Base-by-base conservation (phyloP, 2,113 vertebrate species). In the Dasypus novemcinctus region DNA sequence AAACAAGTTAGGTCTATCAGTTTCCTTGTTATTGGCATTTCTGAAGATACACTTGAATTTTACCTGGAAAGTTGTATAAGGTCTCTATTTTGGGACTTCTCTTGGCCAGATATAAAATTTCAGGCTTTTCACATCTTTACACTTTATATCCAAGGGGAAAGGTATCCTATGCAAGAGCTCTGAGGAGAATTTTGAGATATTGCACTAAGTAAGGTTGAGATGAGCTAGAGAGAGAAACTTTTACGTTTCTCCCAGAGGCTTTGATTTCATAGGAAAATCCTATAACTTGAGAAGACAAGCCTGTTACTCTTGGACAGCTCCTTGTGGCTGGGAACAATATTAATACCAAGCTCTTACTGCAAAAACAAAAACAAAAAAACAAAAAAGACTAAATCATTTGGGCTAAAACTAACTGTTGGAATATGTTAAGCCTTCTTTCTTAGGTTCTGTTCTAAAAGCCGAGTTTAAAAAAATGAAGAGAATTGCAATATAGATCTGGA, bases 211-310 rank as follows among this genome's bases (percentile, higher is more conserved):
- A 64, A 80, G 21, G 33, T 33, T 41, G 33, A 80, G 64, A 88
- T 81, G 2, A 92, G 15, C 23, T 92, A 15, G 74, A 72, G 36
- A 92, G 2, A 13, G 18, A 95, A 93, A 69, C n/a, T 63, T 87
- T 41, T 11, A 75, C 74, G 88, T 96, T 94, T 91, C 43, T 95
- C 41, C 4, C 3, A 4, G 31, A 49, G 27, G 5, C 21, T 95
- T 97, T 38, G 3, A 12, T 74, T 94, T 97, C 87, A 23, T 93
- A 96, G 96, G 25, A 95, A 97, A 91, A 87, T 17, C 36, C 59
- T 61, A 18, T 66, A 38, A 96, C 93, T 96, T 95, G 29, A 91
- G 87, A 97, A 95, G 23, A 78, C 13, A 87, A 49, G 1, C 0
- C 80, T 93, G 94, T 97, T 87, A 90, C 20, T 80, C 71, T n/a